Evolutionary conservation across 2,113 vertebrate species (phyloP).

Genomic region (Datnioides undecimradiatus): DNA sequence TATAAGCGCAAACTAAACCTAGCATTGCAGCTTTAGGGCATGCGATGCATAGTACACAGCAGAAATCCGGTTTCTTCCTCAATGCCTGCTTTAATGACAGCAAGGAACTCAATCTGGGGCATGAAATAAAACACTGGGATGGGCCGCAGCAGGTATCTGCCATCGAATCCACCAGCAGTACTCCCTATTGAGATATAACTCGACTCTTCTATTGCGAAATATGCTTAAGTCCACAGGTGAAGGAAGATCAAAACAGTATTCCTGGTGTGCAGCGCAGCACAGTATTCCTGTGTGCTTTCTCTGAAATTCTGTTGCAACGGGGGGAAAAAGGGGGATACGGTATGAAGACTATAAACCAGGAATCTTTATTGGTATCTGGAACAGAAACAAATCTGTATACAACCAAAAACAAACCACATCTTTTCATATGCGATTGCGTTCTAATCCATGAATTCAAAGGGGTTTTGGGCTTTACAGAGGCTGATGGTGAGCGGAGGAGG

Average conservation of each 20-base stretch:
- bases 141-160: slow-evolving; percentile 53
- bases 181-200: slow-evolving; percentile 56
- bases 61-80: slow-evolving; percentile 39
- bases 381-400: background rate
- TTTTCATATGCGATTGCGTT: slow-evolving; percentile 7
- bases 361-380: slow-evolving; percentile 1
- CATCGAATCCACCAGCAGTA: slow-evolving; percentile 37
- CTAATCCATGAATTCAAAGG: background rate
- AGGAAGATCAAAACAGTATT: slow-evolving; percentile 37
- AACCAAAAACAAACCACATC: background rate
- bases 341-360: background rate
- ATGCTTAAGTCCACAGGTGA: slow-evolving; percentile 53
- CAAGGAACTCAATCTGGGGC: slow-evolving; percentile 43
- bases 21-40: slow-evolving; percentile 8
- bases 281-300: slow-evolving; percentile 18
- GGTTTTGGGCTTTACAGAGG: background rate
- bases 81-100: slow-evolving; percentile 43
- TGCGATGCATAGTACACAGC: slow-evolving; percentile 27
- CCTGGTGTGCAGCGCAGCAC: slow-evolving; percentile 43
- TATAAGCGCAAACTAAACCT: background rate
- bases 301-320: slow-evolving; percentile 20
- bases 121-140: slow-evolving; percentile 53
- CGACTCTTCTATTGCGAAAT: slow-evolving; percentile 44
- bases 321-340: background rate
- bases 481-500: background rate